Evolutionary conservation across 2,113 vertebrate species (phyloP), one percentile per base, ranked within the genome.

Genomic region (Anoura caudifer): DNA sequence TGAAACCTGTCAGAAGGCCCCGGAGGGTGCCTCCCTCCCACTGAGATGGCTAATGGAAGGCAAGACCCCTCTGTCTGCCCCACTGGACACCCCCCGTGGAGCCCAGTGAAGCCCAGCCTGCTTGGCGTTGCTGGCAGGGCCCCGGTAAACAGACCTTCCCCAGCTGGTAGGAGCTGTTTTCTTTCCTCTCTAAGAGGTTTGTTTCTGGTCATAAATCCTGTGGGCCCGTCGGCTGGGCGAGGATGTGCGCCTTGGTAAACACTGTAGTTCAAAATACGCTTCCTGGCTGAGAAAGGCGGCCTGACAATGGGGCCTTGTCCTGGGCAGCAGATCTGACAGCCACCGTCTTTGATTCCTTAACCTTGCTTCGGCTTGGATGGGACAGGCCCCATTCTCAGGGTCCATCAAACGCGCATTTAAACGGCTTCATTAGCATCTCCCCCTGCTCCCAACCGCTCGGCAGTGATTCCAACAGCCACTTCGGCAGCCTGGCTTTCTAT

Each of bases 131-230:
- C 97, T 84, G 87, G 94, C 91, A 54, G 77, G 97, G 97, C 97
- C 97, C 96, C 52, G 94, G 2, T 59, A 13, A 75, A 56, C 97
- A 95, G 87, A 31, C 76, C 67, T 81, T 90, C 65, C 96, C 88
- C 95, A 97, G 96, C 96, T 80, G 93, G 94, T 76, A 38, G 28
- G 67, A 70, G 38, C 82, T 89, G 87, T 81, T 82, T 97, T 97
- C 97, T 89, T 95, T 82, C 75, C 80, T 95, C 86, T 91, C 80
- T 96, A 94, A 97, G 88, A 97, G 95, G 97, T 98, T 98, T 98
- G 97, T 98, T 98, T 98, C 98, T 98, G 98, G 98, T 94, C 97
- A 97, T 98, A 98, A 98, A 98, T 98, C 91, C 97, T 97, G 96
- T 90, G 89, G 98, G 97, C 98, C 93, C 11, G 65, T 36, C 87